These are phyloP conservation scores for Threskiornis aethiopicus DNA, from an alignment of 2,797 vertebrate species.

Conservation along the genomic window DNA sequence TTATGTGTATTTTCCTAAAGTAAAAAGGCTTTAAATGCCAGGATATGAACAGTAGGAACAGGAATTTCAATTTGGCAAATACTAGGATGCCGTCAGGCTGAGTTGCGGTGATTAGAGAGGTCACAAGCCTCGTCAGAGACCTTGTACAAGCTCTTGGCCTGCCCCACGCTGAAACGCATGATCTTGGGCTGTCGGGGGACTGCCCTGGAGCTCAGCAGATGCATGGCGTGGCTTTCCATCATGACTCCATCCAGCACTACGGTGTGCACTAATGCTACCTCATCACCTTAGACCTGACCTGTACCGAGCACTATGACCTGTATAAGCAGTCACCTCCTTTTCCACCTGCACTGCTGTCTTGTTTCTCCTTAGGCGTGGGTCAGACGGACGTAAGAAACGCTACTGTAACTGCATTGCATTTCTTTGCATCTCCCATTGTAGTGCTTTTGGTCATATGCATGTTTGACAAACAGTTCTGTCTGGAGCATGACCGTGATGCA, in stretches of 20 bases:
- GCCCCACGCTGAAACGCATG: accelerated
- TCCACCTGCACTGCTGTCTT: not conserved
- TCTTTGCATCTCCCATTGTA: not conserved
- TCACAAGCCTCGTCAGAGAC: not conserved
- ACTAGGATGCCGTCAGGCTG: not conserved
- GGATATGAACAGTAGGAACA: not conserved
- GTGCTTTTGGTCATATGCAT: not conserved
- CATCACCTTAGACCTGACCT: not conserved
- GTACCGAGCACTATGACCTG: not conserved
- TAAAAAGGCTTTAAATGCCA: not conserved
- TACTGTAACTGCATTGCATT: not conserved
- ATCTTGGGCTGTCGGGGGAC: not conserved
- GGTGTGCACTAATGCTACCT: not conserved
- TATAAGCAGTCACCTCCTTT: not conserved
- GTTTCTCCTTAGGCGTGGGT: not conserved
- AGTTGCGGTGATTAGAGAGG: not conserved
- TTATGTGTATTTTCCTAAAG: conserved; percentile 17
- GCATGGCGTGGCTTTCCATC: not conserved
- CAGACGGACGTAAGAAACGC: not conserved
- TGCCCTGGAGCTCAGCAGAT: not conserved
- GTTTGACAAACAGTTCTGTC: not conserved
- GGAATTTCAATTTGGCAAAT: not conserved
- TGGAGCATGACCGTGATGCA: not conserved
- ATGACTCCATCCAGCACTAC: not conserved
- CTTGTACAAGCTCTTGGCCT: not conserved